phyloP scores from a whole-genome alignment of 1,140 invertebrate genomes.

The Fopius arisanus region DNA sequence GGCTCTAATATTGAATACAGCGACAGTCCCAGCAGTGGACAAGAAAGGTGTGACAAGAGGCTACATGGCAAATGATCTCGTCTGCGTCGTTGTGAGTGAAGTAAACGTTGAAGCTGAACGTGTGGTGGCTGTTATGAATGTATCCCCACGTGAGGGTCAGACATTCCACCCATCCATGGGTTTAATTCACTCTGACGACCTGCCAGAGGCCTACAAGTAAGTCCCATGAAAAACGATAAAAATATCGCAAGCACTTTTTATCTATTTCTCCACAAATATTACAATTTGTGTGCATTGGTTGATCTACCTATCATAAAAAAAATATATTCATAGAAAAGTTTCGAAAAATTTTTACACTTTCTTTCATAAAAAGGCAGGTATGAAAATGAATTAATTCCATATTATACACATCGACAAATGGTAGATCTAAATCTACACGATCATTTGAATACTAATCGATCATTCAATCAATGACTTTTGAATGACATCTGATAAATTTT shows the following conservation, averaged over 20 bases:
- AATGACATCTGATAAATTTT: slow-evolving; percentile 62
- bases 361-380: background rate
- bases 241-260: slow-evolving; percentile 30
- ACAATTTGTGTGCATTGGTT: background rate
- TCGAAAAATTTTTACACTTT: slow-evolving; percentile 2
- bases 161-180: slow-evolving; percentile 78
- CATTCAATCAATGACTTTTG: slow-evolving; percentile 40
- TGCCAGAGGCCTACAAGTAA: slow-evolving; percentile 89
- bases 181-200: slow-evolving; percentile 83
- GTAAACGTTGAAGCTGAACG: slow-evolving; percentile 87
- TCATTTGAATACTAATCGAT: slow-evolving; percentile 35
- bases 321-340: background rate
- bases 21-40: slow-evolving; percentile 76
- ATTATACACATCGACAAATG: background rate
- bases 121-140: slow-evolving; percentile 86
- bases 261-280: background rate
- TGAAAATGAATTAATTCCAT: background rate
- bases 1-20: slow-evolving; percentile 64
- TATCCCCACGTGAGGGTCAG: slow-evolving; percentile 74
- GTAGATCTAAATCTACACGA: background rate
- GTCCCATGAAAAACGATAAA: slow-evolving; percentile 47
- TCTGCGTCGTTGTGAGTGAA: slow-evolving; percentile 88
- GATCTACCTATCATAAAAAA: background rate
- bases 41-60: slow-evolving; percentile 80
- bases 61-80: slow-evolving; percentile 83